A percentile compares a stretch with the other conserved stretches of the same genome.
Evolutionary conservation across 2,113 vertebrate genomes (phyloP).

Genomic region (Jaculus jaculus): DNA sequence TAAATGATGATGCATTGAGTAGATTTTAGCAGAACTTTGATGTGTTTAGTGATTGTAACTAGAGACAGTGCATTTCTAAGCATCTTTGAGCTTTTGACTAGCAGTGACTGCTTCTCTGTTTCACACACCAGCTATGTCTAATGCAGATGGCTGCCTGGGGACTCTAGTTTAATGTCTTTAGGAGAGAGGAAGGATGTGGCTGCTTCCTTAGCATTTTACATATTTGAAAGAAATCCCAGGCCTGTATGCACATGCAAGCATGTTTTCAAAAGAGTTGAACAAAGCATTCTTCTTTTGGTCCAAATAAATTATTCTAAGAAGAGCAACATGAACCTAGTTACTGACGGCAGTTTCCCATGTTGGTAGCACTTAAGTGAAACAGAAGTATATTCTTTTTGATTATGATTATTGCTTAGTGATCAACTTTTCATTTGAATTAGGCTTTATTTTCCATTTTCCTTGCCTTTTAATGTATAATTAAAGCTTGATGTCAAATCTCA

Average conservation of each 20-base stretch:
- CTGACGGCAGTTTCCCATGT: not conserved
- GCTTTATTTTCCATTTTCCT: slow-evolving; percentile 72
- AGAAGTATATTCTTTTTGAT: slow-evolving; percentile 56
- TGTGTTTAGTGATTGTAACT: not conserved
- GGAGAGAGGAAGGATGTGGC: not conserved
- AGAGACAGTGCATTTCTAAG: not conserved
- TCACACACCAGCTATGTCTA: not conserved
- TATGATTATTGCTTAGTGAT: slow-evolving; percentile 72
- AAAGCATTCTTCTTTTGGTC: slow-evolving; percentile 16
- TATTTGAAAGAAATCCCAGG: slow-evolving; percentile 9
- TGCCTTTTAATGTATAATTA: slow-evolving; percentile 78
- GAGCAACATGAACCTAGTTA: slow-evolving; percentile 54
- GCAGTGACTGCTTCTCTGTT: not conserved
- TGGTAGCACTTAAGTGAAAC: slow-evolving; percentile 52
- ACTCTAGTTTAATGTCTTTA: not conserved
- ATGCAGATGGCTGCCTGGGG: not conserved
- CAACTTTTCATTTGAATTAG: slow-evolving; percentile 68
- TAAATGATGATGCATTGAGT: slow-evolving; percentile 4
- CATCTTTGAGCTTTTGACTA: not conserved
- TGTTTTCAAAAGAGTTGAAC: slow-evolving; percentile 40
- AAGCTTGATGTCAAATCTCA: slow-evolving; percentile 70
- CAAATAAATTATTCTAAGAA: slow-evolving; percentile 54
- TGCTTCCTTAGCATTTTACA: slow-evolving; percentile 1
- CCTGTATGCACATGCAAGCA: slow-evolving; percentile 15
- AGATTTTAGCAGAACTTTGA: slow-evolving; percentile 43